Evolutionary conservation across 2,113 vertebrate species (phyloP), one percentile per base, ranked within the genome.

Genomic region (Fregata magnificens): DNA sequence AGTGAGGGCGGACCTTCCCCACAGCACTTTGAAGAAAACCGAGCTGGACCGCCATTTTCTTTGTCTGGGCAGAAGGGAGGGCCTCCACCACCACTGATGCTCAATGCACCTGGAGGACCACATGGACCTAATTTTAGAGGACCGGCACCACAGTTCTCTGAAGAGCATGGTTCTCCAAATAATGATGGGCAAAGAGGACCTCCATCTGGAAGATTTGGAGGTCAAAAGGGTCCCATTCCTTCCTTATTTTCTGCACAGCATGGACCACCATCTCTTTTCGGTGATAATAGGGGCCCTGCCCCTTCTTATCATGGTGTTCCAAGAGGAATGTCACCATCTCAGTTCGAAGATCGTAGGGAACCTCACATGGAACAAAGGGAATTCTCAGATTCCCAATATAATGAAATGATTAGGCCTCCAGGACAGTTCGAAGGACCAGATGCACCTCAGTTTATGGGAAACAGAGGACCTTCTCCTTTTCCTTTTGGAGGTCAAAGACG

Each of bases 221-320:
- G 98, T 36, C 99, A 98, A 4, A 99, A 99, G 72, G 98, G 97
- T 56, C 96, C 98, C 36, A 97, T 98, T 67, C 99, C 99, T 94
- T 99, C 99, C 78, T 98, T 98, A 76, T 99, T 99, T 89, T 97
- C 99, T 87, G 96, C 98, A 93, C 99, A 98, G 49, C 99, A 99
- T 44, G 99, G 98, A 61, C 99, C 99, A 29, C 97, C 95, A 16
- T 97, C 98, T 88, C 95, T 97, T 69, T 99, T 97, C 26, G 96
- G 95, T 85, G 99, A 99, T 32, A 98, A 95, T 16, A 99, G 99
- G 92, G 98, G 98, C 31, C 98, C 98, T 53, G 97, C 98, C 12
- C 98, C 98, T 31, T 94, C 99, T 53, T 98, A 99, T 47, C 99
- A 99, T 11, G 96, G 98, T 25, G 98, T 98, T 26, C 98, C 99